These are phyloP conservation scores for Triops longicaudatus DNA, from an alignment of 1,140 invertebrate genomes.

Conservation along the genomic window DNA sequence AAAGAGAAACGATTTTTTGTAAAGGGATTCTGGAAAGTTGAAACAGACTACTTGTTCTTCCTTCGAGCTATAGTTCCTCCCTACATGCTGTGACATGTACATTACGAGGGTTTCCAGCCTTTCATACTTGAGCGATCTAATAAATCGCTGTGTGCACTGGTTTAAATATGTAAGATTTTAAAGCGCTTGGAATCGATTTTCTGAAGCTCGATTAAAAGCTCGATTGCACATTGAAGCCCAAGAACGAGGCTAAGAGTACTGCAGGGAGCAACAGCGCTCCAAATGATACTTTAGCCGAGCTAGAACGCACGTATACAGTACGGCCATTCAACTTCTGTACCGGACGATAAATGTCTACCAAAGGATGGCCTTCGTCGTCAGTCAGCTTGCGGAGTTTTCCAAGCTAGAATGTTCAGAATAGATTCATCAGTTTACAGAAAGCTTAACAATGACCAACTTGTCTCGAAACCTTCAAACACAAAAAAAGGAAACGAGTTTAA, in stretches of 20 bases:
- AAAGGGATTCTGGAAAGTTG: too few relatives aligned
- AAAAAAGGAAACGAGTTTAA: too few relatives aligned
- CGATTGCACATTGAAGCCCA: background rate
- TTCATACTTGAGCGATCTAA: too few relatives aligned
- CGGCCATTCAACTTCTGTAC: slow-evolving; percentile 35
- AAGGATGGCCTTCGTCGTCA: slow-evolving; percentile 31
- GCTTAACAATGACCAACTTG: too few relatives aligned
- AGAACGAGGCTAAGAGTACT: slow-evolving; percentile 17
- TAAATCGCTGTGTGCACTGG: too few relatives aligned
- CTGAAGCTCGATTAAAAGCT: background rate
- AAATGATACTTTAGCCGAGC: slow-evolving; percentile 17
- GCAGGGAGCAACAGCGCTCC: slow-evolving; percentile 21
- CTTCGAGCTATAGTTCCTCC: too few relatives aligned
- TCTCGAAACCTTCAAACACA: too few relatives aligned
- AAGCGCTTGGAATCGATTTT: background rate
- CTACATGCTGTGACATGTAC: too few relatives aligned
- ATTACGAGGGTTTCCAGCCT: too few relatives aligned
- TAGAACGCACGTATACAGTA: slow-evolving; percentile 28
- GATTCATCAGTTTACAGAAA: background rate
- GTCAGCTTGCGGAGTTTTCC: slow-evolving; percentile 33
- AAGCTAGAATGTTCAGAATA: slow-evolving; percentile 31
- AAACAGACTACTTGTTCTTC: too few relatives aligned
- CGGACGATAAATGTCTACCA: slow-evolving; percentile 39
- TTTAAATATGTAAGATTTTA: too few relatives aligned
- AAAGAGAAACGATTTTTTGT: too few relatives aligned